Evolutionary conservation across 2,797 vertebrate genomes (phyloP).

Genomic region (Rhynchonycteris naso): DNA sequence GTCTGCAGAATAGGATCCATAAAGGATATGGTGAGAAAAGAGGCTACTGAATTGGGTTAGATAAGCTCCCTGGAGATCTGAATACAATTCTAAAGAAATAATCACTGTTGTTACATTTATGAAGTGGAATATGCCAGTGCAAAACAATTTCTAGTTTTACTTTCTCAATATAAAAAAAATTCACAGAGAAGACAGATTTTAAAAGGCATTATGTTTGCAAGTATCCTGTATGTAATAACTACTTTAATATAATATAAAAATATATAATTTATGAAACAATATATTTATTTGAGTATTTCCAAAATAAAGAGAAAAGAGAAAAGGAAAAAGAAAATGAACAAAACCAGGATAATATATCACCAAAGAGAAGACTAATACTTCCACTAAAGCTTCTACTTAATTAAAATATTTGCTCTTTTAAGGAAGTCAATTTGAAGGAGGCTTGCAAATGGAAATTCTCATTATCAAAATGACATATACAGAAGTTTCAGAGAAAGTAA

Average conservation of each 20-base stretch:
- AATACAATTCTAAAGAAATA: background rate
- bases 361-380: background rate
- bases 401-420: background rate
- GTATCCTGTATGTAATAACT: background rate
- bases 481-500: slow-evolving; percentile 53
- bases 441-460: slow-evolving; percentile 6
- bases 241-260: background rate
- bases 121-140: background rate
- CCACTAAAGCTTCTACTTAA: background rate
- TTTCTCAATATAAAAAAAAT: background rate
- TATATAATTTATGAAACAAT: background rate
- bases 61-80: background rate
- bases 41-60: background rate
- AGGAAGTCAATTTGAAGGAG: background rate
- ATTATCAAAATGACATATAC: slow-evolving; percentile 16
- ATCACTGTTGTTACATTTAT: background rate
- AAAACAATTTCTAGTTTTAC: background rate
- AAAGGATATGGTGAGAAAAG: background rate
- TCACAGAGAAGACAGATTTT: background rate
- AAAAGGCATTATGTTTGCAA: background rate
- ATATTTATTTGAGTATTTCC: background rate
- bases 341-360: background rate
- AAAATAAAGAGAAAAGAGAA: background rate
- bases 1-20: background rate
- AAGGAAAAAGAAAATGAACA: background rate